Evolutionary conservation across 1,140 invertebrate species (phyloP), one percentile per base, ranked within the genome.

Genomic region (Panagrolaimus sp.): DNA sequence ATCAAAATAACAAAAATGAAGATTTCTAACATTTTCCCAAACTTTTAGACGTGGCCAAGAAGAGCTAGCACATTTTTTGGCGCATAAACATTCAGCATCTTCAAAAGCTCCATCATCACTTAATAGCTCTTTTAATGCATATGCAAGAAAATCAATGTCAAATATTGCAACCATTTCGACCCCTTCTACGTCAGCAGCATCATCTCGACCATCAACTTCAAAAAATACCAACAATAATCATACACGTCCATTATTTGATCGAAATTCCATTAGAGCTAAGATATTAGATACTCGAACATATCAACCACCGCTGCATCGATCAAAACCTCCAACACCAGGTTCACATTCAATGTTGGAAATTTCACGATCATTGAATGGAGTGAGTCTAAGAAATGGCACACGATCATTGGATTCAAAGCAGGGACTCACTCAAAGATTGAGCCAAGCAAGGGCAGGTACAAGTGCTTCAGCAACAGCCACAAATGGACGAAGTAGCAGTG

Each of bases 31-130:
- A 57, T 0, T 9, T 25, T 3, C 4, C 1, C 16, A 38, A 48
- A n/a, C n/a, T 57, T 57, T 13, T 16, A 57, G 51, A 2, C 51
- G 51, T 1, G 51, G 51, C 51, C 51, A 57, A 57, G 51, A 57
- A 11, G 51, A 57, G 5, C 4, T 57, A 57, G 51, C 51, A 9
- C 51, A 57, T 57, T 57, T 57, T 20, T 20, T 57, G 14, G 11
- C 3, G 4, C 51, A 27, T 27, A 20, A 57, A 57, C 20, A 27
- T 25, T 20, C 27, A 13, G 5, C 51, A 20, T 57, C 51, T 2
- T 9, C 20, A 9, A 16, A 20, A 57, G 20, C 11, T 25, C 11
- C 13, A 8, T 27, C 27, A 11, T 27, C 51, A 2, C 4, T 27
- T 1, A 20, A 57, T 11, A 57, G 51, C 20, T 25, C 14, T 20